Evolutionary conservation across 2,888 invertebrate species (phyloP).

Genomic region (Yponomeuta plumbellus): DNA sequence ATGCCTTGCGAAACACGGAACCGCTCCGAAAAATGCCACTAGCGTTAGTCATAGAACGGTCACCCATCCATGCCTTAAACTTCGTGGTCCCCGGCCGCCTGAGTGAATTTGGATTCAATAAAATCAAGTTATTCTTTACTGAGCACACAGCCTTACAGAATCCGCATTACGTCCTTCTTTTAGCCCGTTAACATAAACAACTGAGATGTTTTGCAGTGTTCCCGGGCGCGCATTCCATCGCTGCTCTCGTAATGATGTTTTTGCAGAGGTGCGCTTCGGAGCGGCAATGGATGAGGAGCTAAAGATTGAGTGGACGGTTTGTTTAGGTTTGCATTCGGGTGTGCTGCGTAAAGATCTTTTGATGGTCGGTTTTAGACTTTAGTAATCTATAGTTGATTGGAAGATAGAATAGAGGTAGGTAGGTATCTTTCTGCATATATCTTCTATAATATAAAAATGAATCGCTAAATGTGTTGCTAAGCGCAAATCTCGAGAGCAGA

Average conservation of each 20-base stretch:
- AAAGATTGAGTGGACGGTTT: slow-evolving; percentile 1
- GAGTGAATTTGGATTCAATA: too few relatives aligned
- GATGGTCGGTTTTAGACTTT: not conserved
- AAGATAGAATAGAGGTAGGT: too few relatives aligned
- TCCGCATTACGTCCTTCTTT: slow-evolving; percentile 72
- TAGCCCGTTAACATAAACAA: slow-evolving; percentile 71
- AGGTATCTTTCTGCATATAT: too few relatives aligned
- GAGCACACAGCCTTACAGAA: slow-evolving; percentile 45
- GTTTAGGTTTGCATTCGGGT: slow-evolving; percentile 4
- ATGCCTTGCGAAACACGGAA: too few relatives aligned
- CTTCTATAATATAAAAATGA: too few relatives aligned
- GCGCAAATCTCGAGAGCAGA: too few relatives aligned
- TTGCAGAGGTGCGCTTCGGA: not conserved
- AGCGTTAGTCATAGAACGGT: too few relatives aligned
- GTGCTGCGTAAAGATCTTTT: slow-evolving; percentile 4
- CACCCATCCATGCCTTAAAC: too few relatives aligned
- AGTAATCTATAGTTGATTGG: not conserved
- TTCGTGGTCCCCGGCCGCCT: too few relatives aligned
- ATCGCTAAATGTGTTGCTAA: too few relatives aligned
- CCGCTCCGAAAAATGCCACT: too few relatives aligned
- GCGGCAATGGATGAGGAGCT: not conserved
- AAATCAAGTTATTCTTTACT: slow-evolving; percentile 13
- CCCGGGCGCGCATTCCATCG: slow-evolving; percentile 54
- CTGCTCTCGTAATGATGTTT: slow-evolving; percentile 20
- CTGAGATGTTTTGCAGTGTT: slow-evolving; percentile 48